Base-by-base conservation (phyloP, 2,113 vertebrate genomes). In the Xenus cinereus region DNA sequence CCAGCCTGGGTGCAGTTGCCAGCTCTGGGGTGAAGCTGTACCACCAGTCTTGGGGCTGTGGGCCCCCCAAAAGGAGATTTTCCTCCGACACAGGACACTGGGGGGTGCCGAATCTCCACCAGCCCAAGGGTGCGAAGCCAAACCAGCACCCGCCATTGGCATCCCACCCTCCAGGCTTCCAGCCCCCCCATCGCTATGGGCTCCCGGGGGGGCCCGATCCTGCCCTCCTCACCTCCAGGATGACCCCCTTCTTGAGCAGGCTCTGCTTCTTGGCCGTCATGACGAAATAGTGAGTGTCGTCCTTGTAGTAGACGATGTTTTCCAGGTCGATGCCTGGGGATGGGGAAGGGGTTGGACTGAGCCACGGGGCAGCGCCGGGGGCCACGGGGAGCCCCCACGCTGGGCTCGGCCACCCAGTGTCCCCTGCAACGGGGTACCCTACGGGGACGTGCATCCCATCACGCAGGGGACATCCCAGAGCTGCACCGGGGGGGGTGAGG, bases 191-290 rank as follows among this genome's bases (percentile, higher is more conserved):
- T 5, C 3, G 1, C 53, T 62, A 12, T 5, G 56, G 59, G 82
- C 37, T 24, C 2, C 56, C 3, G 0, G 79, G 0, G 79, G 45
- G 45, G 45, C 14, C 5, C 1, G 13, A 48, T 64, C 59, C 89
- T 63, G 89, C 50, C 48, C 35, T 14, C 51, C 97, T 93, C 95
- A 99, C 99, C 98, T 99, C 98, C 45, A 98, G 98, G 90, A 99
- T 98, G 83, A 99, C 99, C 4, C 99, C 99, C 43, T 98, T 99
- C 56, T 98, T 98, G 77, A 99, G 97, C 94, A 99, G 97, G 89
- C 99, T 99, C 78, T 98, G 98, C 95, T 99, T 99, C 97, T 99
- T 99, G 97, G 99, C 99, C n/a, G 99, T 99, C 99, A 99, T 99
- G 95, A 99, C 99, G 32, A 99, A 99, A 91, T 99, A 99, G 97